These are phyloP conservation scores for Willisornis vidua DNA, from an alignment of 2,113 vertebrate species.

Conservation along the genomic window DNA sequence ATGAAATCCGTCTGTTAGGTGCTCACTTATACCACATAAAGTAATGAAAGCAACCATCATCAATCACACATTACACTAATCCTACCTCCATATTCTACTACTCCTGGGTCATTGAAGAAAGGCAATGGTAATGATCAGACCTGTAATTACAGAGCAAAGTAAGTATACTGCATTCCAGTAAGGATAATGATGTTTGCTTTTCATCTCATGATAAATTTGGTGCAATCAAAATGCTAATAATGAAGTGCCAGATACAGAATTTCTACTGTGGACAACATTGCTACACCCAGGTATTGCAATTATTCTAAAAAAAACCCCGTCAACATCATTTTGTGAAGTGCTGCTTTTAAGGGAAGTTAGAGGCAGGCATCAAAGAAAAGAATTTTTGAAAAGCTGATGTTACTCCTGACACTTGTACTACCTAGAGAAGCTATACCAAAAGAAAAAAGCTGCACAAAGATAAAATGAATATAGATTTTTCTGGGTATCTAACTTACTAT, in stretches of 20 bases:
- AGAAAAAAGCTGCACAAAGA: not conserved
- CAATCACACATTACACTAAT: slow-evolving; percentile 64
- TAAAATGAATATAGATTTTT: not conserved
- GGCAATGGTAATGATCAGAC: slow-evolving; percentile 47
- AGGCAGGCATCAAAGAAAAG: not conserved
- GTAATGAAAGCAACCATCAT: slow-evolving; percentile 41
- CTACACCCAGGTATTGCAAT: slow-evolving; percentile 2
- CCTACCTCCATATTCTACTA: slow-evolving; percentile 55
- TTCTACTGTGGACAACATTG: not conserved
- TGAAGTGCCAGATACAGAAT: slow-evolving; percentile 40
- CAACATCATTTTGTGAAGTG: slow-evolving; percentile 14
- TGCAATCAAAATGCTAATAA: slow-evolving; percentile 67
- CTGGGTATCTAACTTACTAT: not conserved
- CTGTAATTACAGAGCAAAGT: slow-evolving; percentile 65
- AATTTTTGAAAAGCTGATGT: not conserved
- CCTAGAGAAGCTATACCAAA: not conserved
- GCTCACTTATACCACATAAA: slow-evolving; percentile 50
- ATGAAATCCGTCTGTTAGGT: slow-evolving; percentile 73
- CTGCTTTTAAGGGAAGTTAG: not conserved
- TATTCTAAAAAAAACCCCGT: slow-evolving; percentile 4
- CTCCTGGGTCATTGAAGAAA: slow-evolving; percentile 54
- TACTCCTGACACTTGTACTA: not conserved
- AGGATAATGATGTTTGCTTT: slow-evolving; percentile 64
- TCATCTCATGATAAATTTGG: slow-evolving; percentile 62
- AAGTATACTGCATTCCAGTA: slow-evolving; percentile 20